A percentile compares a stretch with the other conserved stretches of the same genome.
phyloP scores from a whole-genome alignment of 2,888 invertebrate species.

The Brachyptera putata region DNA sequence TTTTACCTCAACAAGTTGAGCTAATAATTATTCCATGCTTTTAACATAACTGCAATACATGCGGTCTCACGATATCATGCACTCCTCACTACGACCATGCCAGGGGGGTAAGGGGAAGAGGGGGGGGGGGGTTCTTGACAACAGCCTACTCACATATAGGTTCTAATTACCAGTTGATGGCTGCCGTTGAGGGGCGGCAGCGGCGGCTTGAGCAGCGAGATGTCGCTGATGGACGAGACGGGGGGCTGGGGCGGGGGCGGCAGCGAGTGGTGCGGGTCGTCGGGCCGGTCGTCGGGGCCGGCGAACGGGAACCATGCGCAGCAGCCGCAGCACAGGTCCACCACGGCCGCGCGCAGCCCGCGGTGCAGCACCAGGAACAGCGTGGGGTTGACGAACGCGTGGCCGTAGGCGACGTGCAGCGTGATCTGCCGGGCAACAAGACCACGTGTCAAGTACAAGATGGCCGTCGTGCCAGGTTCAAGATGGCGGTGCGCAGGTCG shows the following conservation, averaged over 20 bases:
- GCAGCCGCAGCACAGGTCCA: conserved; percentile 72
- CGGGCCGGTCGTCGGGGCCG: conserved; percentile 6
- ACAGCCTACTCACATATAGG: conserved; percentile 52
- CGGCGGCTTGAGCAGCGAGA: conserved; percentile 34
- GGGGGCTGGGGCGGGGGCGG: conserved; percentile 28
- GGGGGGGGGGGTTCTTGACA: conserved; percentile 24
- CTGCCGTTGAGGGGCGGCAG: conserved; percentile 17
- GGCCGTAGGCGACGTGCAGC: conserved; percentile 81
- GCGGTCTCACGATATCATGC: too few species aligned
- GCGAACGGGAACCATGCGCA: conserved; percentile 54
- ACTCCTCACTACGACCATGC: too few species aligned
- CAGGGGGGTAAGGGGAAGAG: too few species aligned
- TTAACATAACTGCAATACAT: too few species aligned
- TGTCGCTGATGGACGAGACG: conserved; percentile 33
- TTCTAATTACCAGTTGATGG: conserved; percentile 49
- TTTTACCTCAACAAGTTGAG: too few species aligned
- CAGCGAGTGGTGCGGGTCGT: conserved; percentile 36
- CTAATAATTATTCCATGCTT: too few species aligned
- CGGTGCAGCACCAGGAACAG: conserved; percentile 74
- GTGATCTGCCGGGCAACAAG: conserved; percentile 60
- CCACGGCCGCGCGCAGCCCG: conserved; percentile 65
- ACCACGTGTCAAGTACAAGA: background rate
- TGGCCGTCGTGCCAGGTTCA: background rate
- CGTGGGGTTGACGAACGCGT: conserved; percentile 79
- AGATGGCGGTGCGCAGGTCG: too few species aligned